Conservation (phyloP, 2,113 vertebrate genomes). For the Neopipo cinnamomea region DNA sequence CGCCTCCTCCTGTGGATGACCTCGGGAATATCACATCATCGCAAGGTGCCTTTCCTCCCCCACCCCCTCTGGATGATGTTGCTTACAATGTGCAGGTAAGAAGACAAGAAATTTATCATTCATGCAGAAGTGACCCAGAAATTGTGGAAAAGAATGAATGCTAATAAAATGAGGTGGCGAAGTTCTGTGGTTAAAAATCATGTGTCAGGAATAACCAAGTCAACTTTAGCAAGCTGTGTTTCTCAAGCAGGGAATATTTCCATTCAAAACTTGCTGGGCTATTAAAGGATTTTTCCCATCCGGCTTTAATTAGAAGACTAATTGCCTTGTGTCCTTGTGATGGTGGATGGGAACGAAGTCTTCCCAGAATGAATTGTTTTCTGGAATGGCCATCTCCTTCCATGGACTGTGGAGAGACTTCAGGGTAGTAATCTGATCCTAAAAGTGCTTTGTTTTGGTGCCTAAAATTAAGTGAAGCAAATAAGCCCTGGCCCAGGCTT, state of each 20-base stretch:
- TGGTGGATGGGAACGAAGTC: not conserved
- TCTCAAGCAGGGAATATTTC: conserved; percentile 51
- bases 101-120: not conserved
- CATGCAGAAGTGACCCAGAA: not conserved
- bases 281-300: conserved; percentile 62
- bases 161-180: not conserved
- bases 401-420: conserved; percentile 16
- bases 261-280: conserved; percentile 29
- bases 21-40: conserved; percentile 62
- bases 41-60: conserved; percentile 70
- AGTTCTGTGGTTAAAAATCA: conserved; percentile 9
- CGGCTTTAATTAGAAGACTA: conserved; percentile 50
- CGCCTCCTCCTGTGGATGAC: conserved; percentile 80
- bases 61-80: conserved; percentile 61
- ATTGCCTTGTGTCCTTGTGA: conserved; percentile 34
- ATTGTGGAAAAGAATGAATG: not conserved
- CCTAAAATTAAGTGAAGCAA: conserved; percentile 39
- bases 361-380: conserved; percentile 59
- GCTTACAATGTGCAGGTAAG: conserved; percentile 71
- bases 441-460: conserved; percentile 38
- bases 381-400: conserved; percentile 41
- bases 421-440: conserved; percentile 43
- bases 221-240: conserved; percentile 28
- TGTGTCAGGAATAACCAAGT: not conserved
- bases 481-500: not conserved